Base-by-base conservation (phyloP, 2,888 invertebrate species). In the Macaria notata region DNA sequence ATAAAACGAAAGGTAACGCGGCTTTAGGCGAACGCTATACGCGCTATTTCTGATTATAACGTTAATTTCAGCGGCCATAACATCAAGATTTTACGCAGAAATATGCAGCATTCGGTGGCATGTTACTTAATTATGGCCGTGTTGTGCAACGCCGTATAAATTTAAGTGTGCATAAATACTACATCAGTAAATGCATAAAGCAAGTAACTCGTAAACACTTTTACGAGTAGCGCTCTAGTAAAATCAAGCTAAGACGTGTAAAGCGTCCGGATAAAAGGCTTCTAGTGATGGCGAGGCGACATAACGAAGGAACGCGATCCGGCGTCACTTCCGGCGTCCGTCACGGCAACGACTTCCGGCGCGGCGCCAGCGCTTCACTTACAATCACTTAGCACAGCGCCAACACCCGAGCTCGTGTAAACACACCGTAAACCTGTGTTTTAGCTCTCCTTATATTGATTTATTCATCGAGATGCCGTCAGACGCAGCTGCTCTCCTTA, bases 351-450 rank as follows among this genome's bases (percentile, higher is more conserved):
- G 83, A 86, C 88, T 88, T 91, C 90, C 90, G 88, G 81, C 68
- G 69, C 73, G 88, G 89, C 90, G 90, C 88, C 88, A 84, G 83
- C 73, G 72, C 79, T 81, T 79, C 82, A 86, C 86, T 88, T 86
- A 89, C 89, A 88, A 88, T 89, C 90, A 90, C 89, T 89, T 88
- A 88, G 80, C 79, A 88, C 88, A 88, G 79, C 80, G 76, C 73
- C 77, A 76, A 81, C 77, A 81, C 76, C 70, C 75, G 78, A 80
- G 77, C 78, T 71, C 69, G 63, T 67, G 75, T 72, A 78, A 78
- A 80, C 74, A 78, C 62, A 61, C 54, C 63, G 62, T 63, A 66
- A 75, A 75, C 68, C 68, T 70, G 65, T 64, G 61, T 62, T 66
- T 64, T 62, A 57, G 54, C 61, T 61, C 60, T 47, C 55, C 63